These are phyloP conservation scores for Caerostris darwini DNA, from an alignment of 1,140 invertebrate genomes.

Conservation along the genomic window DNA sequence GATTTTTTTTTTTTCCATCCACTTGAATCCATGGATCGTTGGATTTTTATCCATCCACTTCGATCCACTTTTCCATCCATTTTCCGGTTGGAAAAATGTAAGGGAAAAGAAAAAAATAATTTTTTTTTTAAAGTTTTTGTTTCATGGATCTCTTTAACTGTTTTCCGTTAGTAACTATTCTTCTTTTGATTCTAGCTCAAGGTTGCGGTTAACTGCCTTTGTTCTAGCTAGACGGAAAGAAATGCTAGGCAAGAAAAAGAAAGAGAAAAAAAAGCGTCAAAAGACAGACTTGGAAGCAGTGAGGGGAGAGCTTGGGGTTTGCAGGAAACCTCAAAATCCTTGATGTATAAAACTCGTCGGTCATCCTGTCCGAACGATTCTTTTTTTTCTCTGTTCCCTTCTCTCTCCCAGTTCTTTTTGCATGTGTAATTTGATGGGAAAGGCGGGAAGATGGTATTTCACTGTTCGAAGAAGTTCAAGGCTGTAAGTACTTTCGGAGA, in stretches of 20 bases:
- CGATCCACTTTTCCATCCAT: too few relatives aligned
- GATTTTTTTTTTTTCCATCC: too few relatives aligned
- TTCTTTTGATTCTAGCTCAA: background rate
- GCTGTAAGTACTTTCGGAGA: constrained; percentile 1
- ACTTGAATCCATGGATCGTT: too few relatives aligned
- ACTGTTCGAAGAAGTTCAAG: constrained; percentile 46
- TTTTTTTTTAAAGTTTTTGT: too few relatives aligned
- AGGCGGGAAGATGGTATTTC: constrained; percentile 59
- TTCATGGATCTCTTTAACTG: background rate
- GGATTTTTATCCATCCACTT: too few relatives aligned
- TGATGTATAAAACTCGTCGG: constrained; percentile 40
- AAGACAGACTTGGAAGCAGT: background rate
- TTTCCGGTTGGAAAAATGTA: too few relatives aligned
- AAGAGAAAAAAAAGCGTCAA: constrained; percentile 12
- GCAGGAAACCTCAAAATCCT: constrained; percentile 35
- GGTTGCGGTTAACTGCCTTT: constrained; percentile 39
- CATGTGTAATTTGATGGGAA: constrained; percentile 56
- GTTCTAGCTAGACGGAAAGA: background rate
- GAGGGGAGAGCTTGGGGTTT: background rate
- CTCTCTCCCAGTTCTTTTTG: constrained; percentile 7
- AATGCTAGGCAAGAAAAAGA: background rate
- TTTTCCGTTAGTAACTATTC: constrained; percentile 1
- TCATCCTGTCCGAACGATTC: constrained; percentile 27
- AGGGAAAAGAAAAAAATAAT: too few relatives aligned
- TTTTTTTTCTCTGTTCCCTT: background rate